Evolutionary conservation across 2,888 invertebrate species (phyloP).

Genomic region (Coelinius sp.): DNA sequence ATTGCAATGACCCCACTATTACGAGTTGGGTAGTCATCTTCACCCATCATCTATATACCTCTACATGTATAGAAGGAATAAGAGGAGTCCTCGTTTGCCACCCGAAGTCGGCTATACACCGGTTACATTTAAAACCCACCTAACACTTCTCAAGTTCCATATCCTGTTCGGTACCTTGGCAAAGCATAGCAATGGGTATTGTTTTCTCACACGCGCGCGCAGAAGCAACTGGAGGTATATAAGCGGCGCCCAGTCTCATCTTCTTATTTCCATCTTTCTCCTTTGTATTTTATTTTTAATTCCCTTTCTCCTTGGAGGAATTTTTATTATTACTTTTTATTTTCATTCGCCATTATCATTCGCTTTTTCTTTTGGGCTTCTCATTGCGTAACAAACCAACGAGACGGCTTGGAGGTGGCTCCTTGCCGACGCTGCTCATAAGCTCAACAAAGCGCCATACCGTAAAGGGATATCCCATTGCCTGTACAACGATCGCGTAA

Average conservation of each 20-base stretch:
- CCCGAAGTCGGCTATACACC: slow-evolving; percentile 26
- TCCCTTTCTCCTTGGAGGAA: not conserved
- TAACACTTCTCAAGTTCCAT: slow-evolving; percentile 64
- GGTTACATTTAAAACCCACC: slow-evolving; percentile 27
- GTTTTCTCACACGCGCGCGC: slow-evolving; percentile 42
- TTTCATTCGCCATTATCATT: not conserved
- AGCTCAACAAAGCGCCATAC: not conserved
- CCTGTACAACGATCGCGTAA: slow-evolving; percentile 7
- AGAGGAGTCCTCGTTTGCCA: slow-evolving; percentile 30
- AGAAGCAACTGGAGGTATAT: slow-evolving; percentile 25
- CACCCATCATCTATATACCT: slow-evolving; percentile 33
- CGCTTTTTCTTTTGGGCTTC: not conserved
- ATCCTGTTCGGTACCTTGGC: slow-evolving; percentile 61
- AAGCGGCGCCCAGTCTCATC: slow-evolving; percentile 25
- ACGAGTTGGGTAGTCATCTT: slow-evolving; percentile 49
- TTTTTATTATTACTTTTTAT: not conserved
- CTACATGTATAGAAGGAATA: slow-evolving; percentile 1
- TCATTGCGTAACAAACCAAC: slow-evolving; percentile 7
- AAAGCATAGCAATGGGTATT: slow-evolving; percentile 33
- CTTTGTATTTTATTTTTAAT: slow-evolving; percentile 3
- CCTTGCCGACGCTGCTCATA: not conserved
- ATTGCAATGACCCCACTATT: slow-evolving; percentile 62
- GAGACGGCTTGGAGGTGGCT: not conserved
- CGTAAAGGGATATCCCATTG: slow-evolving; percentile 6
- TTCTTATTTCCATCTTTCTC: slow-evolving; percentile 10